phyloP scores from a whole-genome alignment of 2,888 invertebrate genomes.

The Micoletzkya japonica region DNA sequence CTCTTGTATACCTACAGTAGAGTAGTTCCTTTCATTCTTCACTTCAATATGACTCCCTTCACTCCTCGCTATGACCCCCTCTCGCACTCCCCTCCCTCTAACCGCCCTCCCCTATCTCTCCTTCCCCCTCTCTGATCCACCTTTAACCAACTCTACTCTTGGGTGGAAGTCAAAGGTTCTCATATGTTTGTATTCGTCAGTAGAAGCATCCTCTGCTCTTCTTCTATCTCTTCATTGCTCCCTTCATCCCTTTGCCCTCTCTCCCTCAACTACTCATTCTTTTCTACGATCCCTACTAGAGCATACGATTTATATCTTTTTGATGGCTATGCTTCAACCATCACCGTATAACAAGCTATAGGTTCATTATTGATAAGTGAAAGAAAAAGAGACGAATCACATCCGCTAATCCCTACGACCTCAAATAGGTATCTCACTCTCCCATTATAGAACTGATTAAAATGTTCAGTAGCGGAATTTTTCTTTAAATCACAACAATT shows the following conservation, averaged over 20 bases:
- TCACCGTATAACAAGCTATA: too few relatives aligned
- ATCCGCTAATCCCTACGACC: too few relatives aligned
- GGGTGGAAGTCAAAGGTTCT: background rate
- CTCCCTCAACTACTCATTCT: background rate
- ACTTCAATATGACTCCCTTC: too few relatives aligned
- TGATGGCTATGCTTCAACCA: too few relatives aligned
- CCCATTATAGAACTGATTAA: too few relatives aligned
- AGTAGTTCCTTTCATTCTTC: too few relatives aligned
- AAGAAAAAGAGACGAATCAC: too few relatives aligned
- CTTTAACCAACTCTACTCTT: background rate
- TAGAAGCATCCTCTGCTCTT: background rate
- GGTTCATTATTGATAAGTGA: too few relatives aligned
- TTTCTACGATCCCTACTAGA: background rate
- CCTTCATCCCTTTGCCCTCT: conserved; percentile 3
- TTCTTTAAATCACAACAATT: too few relatives aligned
- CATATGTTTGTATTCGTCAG: too few relatives aligned
- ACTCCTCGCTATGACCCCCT: background rate
- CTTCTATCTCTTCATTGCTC: conserved; percentile 4
- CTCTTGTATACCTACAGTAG: background rate
- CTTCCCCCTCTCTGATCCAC: background rate
- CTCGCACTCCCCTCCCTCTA: background rate
- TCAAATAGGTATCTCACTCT: too few relatives aligned
- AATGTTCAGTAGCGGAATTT: too few relatives aligned
- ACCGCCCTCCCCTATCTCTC: background rate
- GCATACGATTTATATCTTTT: background rate